Conservation (phyloP, 2,113 vertebrate genomes). For the Choloepus hoffmanni region DNA sequence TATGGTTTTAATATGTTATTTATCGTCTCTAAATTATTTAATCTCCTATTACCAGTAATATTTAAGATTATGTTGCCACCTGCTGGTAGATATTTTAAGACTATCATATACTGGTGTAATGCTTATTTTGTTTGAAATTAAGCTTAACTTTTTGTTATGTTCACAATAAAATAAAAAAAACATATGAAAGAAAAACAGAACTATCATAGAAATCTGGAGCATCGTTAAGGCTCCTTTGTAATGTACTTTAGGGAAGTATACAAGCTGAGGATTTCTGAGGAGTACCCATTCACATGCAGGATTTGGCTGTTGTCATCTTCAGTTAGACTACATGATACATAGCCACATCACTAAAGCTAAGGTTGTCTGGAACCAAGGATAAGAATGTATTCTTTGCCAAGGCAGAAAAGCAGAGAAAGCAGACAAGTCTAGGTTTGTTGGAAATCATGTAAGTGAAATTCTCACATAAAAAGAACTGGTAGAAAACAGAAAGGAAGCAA, state of each 20-base stretch:
- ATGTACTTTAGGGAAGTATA: not conserved
- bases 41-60: not conserved
- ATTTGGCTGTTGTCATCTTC: not conserved
- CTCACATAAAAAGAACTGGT: not conserved
- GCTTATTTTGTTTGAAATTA: constrained; percentile 61
- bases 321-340: not conserved
- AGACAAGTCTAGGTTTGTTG: not conserved
- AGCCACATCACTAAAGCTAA: not conserved
- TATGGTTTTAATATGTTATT: not conserved
- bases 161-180: constrained; percentile 11
- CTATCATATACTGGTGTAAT: not conserved
- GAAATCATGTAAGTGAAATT: not conserved
- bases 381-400: not conserved
- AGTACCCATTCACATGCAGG: not conserved
- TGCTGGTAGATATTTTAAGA: constrained; percentile 69
- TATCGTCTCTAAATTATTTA: not conserved
- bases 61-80: constrained; percentile 78
- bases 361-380: not conserved
- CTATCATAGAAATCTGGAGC: not conserved
- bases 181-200: not conserved
- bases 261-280: not conserved
- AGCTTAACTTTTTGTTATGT: constrained; percentile 39
- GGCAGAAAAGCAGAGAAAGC: not conserved
- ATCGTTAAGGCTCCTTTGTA: not conserved
- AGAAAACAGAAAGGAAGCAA: not conserved